Percentiles rank a stretch among this genome's conserved stretches.
These are phyloP conservation scores for Hemicentrotus pulcherrimus DNA, from an alignment of 35 echinoderm and acorn worm species.

Conservation along the genomic window DNA sequence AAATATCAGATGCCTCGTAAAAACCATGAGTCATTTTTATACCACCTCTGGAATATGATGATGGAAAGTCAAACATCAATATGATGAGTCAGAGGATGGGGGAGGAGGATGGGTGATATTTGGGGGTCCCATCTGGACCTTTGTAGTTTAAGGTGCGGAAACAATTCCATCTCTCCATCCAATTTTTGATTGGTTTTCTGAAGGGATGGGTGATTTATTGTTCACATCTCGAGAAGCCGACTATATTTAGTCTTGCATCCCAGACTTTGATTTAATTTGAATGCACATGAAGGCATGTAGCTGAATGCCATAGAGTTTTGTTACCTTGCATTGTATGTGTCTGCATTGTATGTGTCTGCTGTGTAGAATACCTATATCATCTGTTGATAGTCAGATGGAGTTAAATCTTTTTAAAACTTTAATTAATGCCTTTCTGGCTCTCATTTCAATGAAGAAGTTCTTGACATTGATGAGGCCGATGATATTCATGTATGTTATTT, in stretches of 20 bases:
- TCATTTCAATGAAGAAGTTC: too few relatives aligned
- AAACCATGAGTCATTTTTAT: conserved; percentile 24
- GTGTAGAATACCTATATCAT: too few relatives aligned
- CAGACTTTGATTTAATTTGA: neutral
- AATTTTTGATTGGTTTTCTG: neutral
- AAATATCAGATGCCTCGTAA: neutral
- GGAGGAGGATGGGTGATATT: neutral
- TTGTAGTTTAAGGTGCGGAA: neutral
- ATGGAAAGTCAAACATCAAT: neutral
- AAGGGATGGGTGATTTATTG: neutral
- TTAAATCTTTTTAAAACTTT: too few relatives aligned
- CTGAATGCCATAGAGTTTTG: neutral
- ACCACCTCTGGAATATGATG: neutral
- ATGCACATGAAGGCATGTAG: neutral
- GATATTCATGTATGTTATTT: too few relatives aligned
- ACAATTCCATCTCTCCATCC: conserved; percentile 1
- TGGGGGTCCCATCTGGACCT: neutral
- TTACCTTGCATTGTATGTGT: neutral
- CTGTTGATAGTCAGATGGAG: too few relatives aligned
- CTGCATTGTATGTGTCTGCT: too few relatives aligned
- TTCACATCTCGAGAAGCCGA: neutral
- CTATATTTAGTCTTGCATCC: neutral
- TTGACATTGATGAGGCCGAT: too few relatives aligned
- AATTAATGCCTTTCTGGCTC: too few relatives aligned
- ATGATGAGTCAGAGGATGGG: neutral